Base-by-base conservation (phyloP, 2,888 invertebrate genomes). In the Amblyjoppa fuscipennis region DNA sequence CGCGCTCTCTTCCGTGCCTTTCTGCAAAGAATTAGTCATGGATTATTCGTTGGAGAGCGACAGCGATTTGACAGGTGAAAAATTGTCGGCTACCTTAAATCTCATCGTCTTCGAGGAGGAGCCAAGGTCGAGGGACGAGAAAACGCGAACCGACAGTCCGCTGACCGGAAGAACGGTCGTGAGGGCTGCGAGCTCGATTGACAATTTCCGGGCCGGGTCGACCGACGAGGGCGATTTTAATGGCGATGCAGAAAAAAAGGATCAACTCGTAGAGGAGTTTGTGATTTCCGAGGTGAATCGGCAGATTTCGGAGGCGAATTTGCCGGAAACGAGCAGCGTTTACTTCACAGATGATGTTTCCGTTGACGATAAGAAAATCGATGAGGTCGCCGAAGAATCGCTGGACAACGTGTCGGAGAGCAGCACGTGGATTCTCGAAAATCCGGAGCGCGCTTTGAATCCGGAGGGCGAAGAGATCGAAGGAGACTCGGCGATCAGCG, bases 291-390 rank as follows among this genome's bases (percentile, higher is more conserved):
- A 56, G 28, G 53, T 9, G 2, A 41, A 2, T 1, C 25, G n/a
- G 5, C 45, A 70, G 74, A 87, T 83, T 80, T 88, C 88, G 7
- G 7, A 81, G n/a, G 68, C 73, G 20, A 88, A 88, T 56, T 74
- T 88, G 25, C 87, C 87, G 2, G 74, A 88, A 59, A 81, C 85
- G 31, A 91, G 90, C 73, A 91, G 89, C 66, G 51, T 87, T 0
- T 91, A 89, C 31, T 88, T 91, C 11, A 91, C 88, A 0, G 89
- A 88, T 31, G 88, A 88, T 28, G 83, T 83, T 5, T 88, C 89
- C 2, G 84, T 74, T 59, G 87, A 84, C 9, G 79, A 73, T 20
- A 68, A 51, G 0, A 84, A 87, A 79, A 51, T 84, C 16, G 75
- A 49, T 31, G 20, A 38, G 9, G 25, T 68, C 9, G 7, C 11